Percentiles rank a stretch among this genome's conserved stretches.
Evolutionary conservation across 2,888 invertebrate species (phyloP).

Genomic region (Aleiodes alternator): DNA sequence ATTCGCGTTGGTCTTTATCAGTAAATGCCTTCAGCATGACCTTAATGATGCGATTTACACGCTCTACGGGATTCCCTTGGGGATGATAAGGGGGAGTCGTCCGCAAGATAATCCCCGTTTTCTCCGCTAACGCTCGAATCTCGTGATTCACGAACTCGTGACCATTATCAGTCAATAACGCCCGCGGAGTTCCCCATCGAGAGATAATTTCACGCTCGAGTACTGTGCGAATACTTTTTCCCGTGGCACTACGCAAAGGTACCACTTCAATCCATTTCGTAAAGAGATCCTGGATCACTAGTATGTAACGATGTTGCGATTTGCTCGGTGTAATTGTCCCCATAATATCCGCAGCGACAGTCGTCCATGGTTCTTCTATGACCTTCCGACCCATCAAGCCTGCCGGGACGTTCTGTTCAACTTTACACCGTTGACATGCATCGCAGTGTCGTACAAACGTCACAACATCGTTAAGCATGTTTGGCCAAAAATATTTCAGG

Average conservation of each 20-base stretch:
- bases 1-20: too few species aligned
- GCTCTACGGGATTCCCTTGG: too few species aligned
- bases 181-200: too few species aligned
- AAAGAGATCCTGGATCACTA: constrained; percentile 38
- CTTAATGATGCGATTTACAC: constrained; percentile 3
- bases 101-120: too few species aligned
- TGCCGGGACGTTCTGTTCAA: constrained; percentile 26
- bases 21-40: too few species aligned
- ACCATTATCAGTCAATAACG: too few species aligned
- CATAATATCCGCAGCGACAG: background rate
- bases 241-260: constrained; percentile 51
- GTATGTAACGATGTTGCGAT: background rate
- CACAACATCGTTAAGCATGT: background rate
- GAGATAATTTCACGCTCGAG: constrained; percentile 32
- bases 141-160: too few species aligned
- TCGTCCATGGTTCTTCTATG: constrained; percentile 40
- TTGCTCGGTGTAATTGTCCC: too few species aligned
- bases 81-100: too few species aligned
- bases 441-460: constrained; percentile 25
- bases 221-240: constrained; percentile 28
- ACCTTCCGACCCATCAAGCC: constrained; percentile 42
- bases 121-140: too few species aligned
- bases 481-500: too few species aligned
- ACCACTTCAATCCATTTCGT: constrained; percentile 53
- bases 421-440: constrained; percentile 35